A percentile compares a stretch with the other conserved stretches of the same genome.
These are phyloP conservation scores for Lutjanus campechanus DNA, from an alignment of 2,797 vertebrate genomes.

Conservation along the genomic window DNA sequence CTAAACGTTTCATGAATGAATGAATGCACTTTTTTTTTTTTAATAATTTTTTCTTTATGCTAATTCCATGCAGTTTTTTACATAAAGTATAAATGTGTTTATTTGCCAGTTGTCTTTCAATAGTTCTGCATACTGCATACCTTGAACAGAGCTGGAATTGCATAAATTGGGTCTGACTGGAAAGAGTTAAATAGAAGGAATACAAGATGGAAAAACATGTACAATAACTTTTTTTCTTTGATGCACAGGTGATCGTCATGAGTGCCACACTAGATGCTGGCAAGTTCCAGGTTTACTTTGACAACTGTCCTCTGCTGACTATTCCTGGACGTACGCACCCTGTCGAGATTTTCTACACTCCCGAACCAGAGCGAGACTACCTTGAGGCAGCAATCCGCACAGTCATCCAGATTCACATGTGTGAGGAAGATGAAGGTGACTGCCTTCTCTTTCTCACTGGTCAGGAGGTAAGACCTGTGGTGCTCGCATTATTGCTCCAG, in stretches of 20 bases:
- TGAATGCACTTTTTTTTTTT: too few species aligned
- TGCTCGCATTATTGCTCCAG: background rate
- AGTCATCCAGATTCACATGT: conserved; percentile 99
- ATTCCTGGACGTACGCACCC: conserved; percentile 99
- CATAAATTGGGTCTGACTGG: too few species aligned
- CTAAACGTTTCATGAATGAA: too few species aligned
- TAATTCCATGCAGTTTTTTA: too few species aligned
- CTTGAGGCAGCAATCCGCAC: conserved; percentile 98
- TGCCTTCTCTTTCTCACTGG: conserved; percentile 98
- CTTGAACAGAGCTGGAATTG: too few species aligned
- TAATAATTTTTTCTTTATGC: too few species aligned
- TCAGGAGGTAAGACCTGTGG: conserved; percentile 90
- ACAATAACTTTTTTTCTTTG: background rate
- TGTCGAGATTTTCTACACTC: conserved; percentile 99
- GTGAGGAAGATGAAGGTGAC: conserved; percentile 98
- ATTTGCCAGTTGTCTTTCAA: too few species aligned
- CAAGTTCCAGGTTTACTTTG: conserved; percentile 99
- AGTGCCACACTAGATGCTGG: conserved; percentile 98
- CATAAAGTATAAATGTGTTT: too few species aligned
- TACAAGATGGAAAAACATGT: background rate
- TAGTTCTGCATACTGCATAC: too few species aligned
- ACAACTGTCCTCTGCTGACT: conserved; percentile 97
- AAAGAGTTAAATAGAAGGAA: background rate
- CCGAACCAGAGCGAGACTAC: conserved; percentile 98
- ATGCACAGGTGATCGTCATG: conserved; percentile 96